Evolutionary conservation across 2,797 vertebrate species (phyloP).

Genomic region (Simalia tracyae): DNA sequence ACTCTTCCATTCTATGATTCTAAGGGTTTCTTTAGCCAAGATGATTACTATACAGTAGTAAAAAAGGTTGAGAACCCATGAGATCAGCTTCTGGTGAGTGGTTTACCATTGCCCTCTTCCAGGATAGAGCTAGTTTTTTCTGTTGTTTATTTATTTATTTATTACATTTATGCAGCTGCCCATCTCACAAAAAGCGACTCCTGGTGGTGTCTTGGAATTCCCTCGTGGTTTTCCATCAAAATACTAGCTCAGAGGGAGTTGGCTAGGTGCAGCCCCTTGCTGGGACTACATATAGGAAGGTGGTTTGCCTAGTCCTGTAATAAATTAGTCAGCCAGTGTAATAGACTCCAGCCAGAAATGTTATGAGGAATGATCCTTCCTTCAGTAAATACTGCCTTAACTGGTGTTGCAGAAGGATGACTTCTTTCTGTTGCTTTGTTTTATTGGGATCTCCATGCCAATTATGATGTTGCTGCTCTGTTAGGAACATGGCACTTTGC

Average conservation of each 20-base stretch:
- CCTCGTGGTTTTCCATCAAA: background rate
- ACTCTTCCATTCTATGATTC: background rate
- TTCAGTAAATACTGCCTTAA: background rate
- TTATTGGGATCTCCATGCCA: background rate
- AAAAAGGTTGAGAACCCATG: background rate
- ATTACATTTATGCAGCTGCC: no score
- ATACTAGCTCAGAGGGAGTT: background rate
- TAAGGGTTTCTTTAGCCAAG: background rate
- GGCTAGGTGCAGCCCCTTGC: background rate
- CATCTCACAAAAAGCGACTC: no score
- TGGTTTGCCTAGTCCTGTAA: background rate
- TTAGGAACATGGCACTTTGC: slow-evolving; percentile 1
- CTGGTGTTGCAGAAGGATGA: background rate
- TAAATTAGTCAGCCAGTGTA: background rate
- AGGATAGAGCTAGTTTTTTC: background rate
- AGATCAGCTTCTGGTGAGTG: background rate
- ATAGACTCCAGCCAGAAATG: background rate
- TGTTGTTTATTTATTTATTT: background rate
- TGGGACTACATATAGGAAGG: background rate
- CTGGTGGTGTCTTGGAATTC: background rate
- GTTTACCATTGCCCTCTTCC: background rate
- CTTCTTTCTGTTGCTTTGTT: background rate
- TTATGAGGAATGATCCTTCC: background rate
- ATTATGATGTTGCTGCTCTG: background rate
- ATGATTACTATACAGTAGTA: background rate